phyloP scores from a whole-genome alignment of 2,888 invertebrate species.

The Caenorhabditis sp. region DNA sequence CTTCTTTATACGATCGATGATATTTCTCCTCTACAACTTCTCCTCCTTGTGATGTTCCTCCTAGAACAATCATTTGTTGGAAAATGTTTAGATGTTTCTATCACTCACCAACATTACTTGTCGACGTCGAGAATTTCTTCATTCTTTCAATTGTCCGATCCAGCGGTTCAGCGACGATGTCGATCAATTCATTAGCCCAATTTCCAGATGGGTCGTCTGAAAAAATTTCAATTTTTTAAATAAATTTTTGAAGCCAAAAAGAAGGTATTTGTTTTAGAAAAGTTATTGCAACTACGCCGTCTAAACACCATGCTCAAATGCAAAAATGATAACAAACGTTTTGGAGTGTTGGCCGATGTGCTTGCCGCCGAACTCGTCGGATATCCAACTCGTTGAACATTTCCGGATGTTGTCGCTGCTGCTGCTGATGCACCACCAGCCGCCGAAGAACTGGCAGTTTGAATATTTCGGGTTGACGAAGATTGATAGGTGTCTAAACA shows the following conservation, averaged over 20 bases:
- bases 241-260: not conserved
- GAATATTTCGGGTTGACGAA: slow-evolving; percentile 15
- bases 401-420: slow-evolving; percentile 2
- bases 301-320: not conserved
- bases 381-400: slow-evolving; percentile 16
- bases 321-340: slow-evolving; percentile 2
- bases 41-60: slow-evolving; percentile 40
- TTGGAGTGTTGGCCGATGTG: not conserved
- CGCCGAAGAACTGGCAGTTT: slow-evolving; percentile 14
- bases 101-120: slow-evolving; percentile 61
- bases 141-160: slow-evolving; percentile 69
- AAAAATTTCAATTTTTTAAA: slow-evolving; percentile 5
- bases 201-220: slow-evolving; percentile 45
- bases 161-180: slow-evolving; percentile 71
- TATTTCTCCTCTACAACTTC: slow-evolving; percentile 65
- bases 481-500: slow-evolving; percentile 45
- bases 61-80: not conserved
- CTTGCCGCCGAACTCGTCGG: slow-evolving; percentile 6
- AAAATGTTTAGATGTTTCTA: not conserved
- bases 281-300: not conserved
- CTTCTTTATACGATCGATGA: slow-evolving; percentile 62
- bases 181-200: slow-evolving; percentile 71
- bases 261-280: not conserved
- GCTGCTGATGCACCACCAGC: slow-evolving; percentile 11
- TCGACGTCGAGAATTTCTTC: slow-evolving; percentile 67